Base-by-base conservation (phyloP, 1,140 invertebrate species). In the Caerostris darwini region DNA sequence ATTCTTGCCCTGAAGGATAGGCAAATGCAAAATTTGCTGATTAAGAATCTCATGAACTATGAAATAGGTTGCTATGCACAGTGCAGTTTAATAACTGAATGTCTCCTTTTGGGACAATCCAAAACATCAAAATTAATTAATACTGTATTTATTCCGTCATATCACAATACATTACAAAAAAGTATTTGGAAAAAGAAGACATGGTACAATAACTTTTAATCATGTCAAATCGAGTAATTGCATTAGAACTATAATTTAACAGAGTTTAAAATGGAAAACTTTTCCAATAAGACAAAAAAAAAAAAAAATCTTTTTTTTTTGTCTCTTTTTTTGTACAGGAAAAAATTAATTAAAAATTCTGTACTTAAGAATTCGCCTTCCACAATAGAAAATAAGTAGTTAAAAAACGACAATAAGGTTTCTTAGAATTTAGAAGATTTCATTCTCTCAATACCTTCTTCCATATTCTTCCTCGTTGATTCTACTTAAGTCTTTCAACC, bases 331-430 rank as follows among this genome's bases (percentile, higher is more conserved):
- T 67, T n/a, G n/a, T 17, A n/a, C 3, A 50, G 7, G 50, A 77
- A 71, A n/a, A 53, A 77, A 77, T 77, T 77, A 77, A 77, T 77
- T 77, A 77, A 77, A 77, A 77, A 77, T 3, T 61, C 8, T 14
- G 59, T 50, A 53, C 8, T 34, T 10, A 50, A 12, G 34, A 50
- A 12, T 50, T 53, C 10, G 7, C 50, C 50, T 10, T 77, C 5
- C 5, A 50, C 34, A 53, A 67, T 77, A 7, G 12, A 14, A 77
- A 53, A 34, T 12, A 77, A 77, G 34, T 50, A 12, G 19, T 7
- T 5, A 12, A 10, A 77, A 50, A 77, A 53, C 0, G 50, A 77
- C 19, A 10, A 71, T 10, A 34, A 71, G 10, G 7, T 3, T 71
- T 71, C 69, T 34, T 3, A 77, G 7, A 50, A 50, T 77, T 50